A percentile compares a stretch with the other conserved stretches of the same genome.
Conservation (phyloP, 1,140 invertebrate genomes). For the Brachionus koreanus region DNA sequence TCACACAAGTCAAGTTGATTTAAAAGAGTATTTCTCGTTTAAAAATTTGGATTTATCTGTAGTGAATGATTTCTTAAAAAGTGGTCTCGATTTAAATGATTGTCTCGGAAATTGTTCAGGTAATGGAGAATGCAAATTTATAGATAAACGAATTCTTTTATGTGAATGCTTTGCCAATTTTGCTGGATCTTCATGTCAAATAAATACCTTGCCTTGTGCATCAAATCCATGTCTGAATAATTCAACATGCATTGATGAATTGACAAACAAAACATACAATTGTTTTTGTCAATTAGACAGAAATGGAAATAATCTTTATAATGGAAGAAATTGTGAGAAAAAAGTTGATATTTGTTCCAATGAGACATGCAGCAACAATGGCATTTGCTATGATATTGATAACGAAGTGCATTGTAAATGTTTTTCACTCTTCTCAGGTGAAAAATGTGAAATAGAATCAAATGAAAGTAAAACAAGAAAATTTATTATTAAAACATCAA, state of each 20-base stretch:
- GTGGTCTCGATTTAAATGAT: background rate
- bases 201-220: background rate
- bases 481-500: background rate
- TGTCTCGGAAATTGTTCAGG: background rate
- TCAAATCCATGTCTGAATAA: constrained; percentile 33
- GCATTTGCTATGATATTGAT: background rate
- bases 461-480: background rate
- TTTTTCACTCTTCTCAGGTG: background rate
- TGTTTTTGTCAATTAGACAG: background rate
- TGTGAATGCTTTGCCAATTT: background rate
- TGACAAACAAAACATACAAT: background rate
- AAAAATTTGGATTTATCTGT: too few relatives aligned
- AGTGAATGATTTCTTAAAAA: background rate
- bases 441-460: constrained; percentile 1
- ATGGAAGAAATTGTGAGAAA: background rate
- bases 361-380: background rate
- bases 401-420: background rate
- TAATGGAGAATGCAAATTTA: background rate
- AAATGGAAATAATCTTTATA: background rate
- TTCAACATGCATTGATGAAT: background rate
- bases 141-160: background rate
- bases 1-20: too few relatives aligned
- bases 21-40: too few relatives aligned
- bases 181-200: background rate
- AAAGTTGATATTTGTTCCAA: background rate